Evolutionary conservation across 2,888 invertebrate genomes (phyloP).

Genomic region (Philhelius pedissequus): DNA sequence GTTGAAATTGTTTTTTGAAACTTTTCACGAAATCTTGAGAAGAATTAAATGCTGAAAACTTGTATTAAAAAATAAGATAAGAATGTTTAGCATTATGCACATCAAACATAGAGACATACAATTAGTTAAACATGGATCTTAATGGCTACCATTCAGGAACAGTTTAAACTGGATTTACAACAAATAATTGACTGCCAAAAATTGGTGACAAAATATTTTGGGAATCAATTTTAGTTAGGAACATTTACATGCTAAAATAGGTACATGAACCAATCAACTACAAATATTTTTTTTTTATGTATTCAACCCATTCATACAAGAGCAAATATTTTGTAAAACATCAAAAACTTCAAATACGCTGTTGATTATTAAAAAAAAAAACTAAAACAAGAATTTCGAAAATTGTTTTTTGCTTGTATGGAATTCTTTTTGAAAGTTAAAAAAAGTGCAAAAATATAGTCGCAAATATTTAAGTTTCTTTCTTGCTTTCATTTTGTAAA

Average conservation of each 20-base stretch:
- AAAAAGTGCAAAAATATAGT: background rate
- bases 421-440: background rate
- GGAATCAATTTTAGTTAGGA: conserved; percentile 21
- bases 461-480: background rate
- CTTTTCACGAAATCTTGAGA: conserved; percentile 61
- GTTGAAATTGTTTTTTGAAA: conserved; percentile 3
- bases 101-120: conserved; percentile 52
- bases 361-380: too few relatives aligned
- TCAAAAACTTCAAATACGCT: background rate
- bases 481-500: background rate
- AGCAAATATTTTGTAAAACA: background rate
- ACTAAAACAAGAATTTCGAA: too few relatives aligned
- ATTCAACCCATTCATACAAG: background rate
- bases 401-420: background rate
- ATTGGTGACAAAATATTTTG: conserved; percentile 29
- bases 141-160: conserved; percentile 18
- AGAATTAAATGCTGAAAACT: background rate
- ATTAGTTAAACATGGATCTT: conserved; percentile 14
- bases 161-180: conserved; percentile 15
- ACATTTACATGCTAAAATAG: conserved; percentile 40
- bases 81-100: background rate
- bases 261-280: conserved; percentile 30
- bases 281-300: background rate
- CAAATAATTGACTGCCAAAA: conserved; percentile 39
- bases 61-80: background rate